Evolutionary conservation across 2,113 vertebrate species (phyloP).

Genomic region (Oryzias woworae): DNA sequence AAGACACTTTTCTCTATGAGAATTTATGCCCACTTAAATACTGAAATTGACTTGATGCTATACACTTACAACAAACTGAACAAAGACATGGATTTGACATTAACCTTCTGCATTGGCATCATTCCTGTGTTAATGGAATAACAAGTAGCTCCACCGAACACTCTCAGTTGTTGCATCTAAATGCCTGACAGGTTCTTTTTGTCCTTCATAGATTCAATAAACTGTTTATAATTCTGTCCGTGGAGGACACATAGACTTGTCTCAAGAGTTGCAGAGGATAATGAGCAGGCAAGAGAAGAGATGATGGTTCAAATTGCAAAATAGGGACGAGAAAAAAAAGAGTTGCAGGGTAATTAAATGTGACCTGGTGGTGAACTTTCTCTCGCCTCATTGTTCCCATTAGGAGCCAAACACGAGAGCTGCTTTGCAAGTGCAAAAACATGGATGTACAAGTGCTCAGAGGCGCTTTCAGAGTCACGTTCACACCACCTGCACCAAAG

Average conservation of each 20-base stretch:
- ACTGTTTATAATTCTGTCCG: conserved; percentile 45
- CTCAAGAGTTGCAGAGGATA: conserved; percentile 12
- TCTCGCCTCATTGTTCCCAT: conserved; percentile 31
- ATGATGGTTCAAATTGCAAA: conserved; percentile 23
- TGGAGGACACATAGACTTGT: conserved; percentile 22
- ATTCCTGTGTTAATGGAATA: neutral
- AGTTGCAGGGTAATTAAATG: conserved; percentile 36
- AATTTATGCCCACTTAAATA: neutral
- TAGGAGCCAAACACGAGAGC: conserved; percentile 9
- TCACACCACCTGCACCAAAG: too few species aligned
- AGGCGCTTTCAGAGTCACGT: neutral
- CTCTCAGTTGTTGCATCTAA: conserved; percentile 15
- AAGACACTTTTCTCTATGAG: too few species aligned
- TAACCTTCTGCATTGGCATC: conserved; percentile 1
- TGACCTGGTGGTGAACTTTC: conserved; percentile 41
- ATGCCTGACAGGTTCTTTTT: conserved; percentile 1
- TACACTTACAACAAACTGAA: neutral
- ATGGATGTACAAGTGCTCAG: neutral
- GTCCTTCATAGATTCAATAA: conserved; percentile 31
- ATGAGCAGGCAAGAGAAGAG: conserved; percentile 10
- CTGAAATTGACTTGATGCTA: neutral
- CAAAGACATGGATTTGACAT: neutral
- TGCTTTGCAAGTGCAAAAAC: conserved; percentile 20
- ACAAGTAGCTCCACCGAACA: neutral
- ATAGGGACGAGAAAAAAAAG: conserved; percentile 22